Conservation (phyloP, 1,140 invertebrate genomes). For the Cyclargus thomasi region DNA sequence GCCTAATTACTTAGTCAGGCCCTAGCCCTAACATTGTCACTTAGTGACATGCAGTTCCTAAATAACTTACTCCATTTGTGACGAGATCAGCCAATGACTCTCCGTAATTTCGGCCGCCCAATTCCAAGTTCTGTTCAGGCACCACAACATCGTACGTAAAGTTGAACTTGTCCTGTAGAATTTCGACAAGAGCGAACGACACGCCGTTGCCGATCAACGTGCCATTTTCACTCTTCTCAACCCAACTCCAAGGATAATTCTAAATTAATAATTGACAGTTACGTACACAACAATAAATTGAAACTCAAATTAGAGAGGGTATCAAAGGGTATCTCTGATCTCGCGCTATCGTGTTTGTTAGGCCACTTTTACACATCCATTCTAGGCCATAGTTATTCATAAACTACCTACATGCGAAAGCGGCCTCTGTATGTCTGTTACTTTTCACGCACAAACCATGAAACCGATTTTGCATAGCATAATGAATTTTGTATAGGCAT, state of each 20-base stretch:
- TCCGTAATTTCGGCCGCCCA: conserved; percentile 60
- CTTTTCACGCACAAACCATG: too few relatives aligned
- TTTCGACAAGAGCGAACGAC: conserved; percentile 83
- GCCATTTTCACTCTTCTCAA: conserved; percentile 71
- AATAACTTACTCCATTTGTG: conserved; percentile 71
- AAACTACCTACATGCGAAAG: too few relatives aligned
- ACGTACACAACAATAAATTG: conserved; percentile 21
- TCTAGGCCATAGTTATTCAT: too few relatives aligned
- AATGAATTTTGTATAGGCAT: too few relatives aligned
- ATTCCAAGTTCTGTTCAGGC: conserved; percentile 76
- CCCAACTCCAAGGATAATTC: conserved; percentile 79
- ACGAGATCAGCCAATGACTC: conserved; percentile 78
- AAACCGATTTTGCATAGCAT: too few relatives aligned
- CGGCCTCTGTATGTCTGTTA: too few relatives aligned
- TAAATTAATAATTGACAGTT: conserved; percentile 46
- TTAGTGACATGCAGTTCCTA: background rate
- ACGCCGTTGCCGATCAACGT: conserved; percentile 78
- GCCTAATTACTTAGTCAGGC: too few relatives aligned
- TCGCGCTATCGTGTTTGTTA: too few relatives aligned
- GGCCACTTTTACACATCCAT: too few relatives aligned
- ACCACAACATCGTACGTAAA: conserved; percentile 82
- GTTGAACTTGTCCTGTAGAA: conserved; percentile 80
- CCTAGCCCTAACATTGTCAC: background rate
- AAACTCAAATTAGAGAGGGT: too few relatives aligned
- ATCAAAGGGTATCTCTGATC: too few relatives aligned